phyloP scores from a whole-genome alignment of 2,113 vertebrate species.

The Tupaia tana region DNA sequence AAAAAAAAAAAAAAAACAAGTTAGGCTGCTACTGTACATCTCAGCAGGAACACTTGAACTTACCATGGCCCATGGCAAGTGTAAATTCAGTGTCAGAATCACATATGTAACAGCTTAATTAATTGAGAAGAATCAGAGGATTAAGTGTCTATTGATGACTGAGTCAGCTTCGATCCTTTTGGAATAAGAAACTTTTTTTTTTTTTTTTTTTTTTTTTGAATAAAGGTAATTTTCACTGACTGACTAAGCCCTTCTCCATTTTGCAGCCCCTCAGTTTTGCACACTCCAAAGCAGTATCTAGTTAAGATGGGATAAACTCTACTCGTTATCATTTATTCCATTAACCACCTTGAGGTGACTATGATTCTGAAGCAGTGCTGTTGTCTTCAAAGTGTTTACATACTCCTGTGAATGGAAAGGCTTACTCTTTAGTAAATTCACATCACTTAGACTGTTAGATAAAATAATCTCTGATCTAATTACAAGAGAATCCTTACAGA shows the following conservation, averaged over 20 bases:
- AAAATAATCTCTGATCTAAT: not conserved
- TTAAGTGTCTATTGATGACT: not conserved
- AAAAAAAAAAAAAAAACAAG: too few relatives aligned
- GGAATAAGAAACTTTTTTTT: not conserved
- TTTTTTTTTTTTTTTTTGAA: not conserved
- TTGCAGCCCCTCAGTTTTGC: not conserved
- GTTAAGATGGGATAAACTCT: not conserved
- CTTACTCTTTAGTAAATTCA: not conserved
- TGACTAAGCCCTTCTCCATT: not conserved
- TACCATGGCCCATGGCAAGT: not conserved
- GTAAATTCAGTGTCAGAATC: not conserved
- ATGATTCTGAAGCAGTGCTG: not conserved
- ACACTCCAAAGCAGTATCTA: not conserved
- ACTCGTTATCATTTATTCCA: not conserved
- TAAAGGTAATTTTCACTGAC: not conserved
- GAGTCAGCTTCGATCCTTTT: not conserved
- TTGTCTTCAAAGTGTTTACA: not conserved
- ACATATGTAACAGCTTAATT: not conserved
- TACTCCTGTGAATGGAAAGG: not conserved
- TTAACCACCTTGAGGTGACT: not conserved
- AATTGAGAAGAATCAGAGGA: not conserved
- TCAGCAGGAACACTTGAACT: slow-evolving; percentile 14
- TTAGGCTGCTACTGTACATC: not conserved
- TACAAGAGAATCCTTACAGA: not conserved
- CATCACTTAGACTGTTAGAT: not conserved